Conservation (phyloP, 2,888 invertebrate genomes). For the Tinea trinotella region DNA sequence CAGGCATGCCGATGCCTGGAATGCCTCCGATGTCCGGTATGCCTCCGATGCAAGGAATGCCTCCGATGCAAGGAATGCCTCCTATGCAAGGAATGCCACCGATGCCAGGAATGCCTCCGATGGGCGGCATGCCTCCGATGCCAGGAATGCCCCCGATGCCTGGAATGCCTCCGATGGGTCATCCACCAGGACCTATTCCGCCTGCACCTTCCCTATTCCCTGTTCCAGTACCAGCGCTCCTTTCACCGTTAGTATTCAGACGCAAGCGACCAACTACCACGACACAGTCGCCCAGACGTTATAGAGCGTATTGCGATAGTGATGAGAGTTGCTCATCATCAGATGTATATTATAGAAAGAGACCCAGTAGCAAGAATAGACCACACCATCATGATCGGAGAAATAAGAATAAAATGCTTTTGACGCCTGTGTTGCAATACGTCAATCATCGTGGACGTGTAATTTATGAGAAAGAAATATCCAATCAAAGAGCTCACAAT, state of each 20-base stretch:
- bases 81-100: too few relatives aligned
- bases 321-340: background rate
- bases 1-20: too few relatives aligned
- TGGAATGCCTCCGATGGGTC: too few relatives aligned
- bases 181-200: too few relatives aligned
- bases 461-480: conserved; percentile 54
- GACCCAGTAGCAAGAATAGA: too few relatives aligned
- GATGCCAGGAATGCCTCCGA: background rate
- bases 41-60: background rate
- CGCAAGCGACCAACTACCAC: background rate
- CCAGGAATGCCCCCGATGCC: background rate
- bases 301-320: background rate
- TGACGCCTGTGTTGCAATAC: conserved; percentile 56
- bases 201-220: background rate
- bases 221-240: background rate
- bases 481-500: conserved; percentile 48
- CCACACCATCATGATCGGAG: conserved; percentile 18
- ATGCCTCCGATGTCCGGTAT: too few relatives aligned
- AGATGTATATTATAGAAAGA: too few relatives aligned
- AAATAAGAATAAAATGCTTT: conserved; percentile 29
- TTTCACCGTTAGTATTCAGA: background rate
- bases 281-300: too few relatives aligned
- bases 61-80: too few relatives aligned
- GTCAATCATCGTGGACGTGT: conserved; percentile 61
- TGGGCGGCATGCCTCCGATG: background rate